Evolutionary conservation across 2,888 invertebrate species (phyloP), one percentile per base, ranked within the genome.

Genomic region (Leptarthrus brevirostris): DNA sequence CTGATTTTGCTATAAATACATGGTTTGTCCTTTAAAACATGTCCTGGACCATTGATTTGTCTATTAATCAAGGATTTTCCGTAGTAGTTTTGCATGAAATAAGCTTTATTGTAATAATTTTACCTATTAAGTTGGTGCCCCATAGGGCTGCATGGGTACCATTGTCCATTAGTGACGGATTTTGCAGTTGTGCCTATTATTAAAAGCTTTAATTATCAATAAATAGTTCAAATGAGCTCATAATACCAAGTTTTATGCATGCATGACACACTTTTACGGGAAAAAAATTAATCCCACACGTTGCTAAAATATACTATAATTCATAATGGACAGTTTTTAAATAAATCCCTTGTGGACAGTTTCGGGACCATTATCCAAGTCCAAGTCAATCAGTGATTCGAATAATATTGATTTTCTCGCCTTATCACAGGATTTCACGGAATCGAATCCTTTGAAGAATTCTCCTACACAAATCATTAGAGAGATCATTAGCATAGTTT

Each of bases 101-200:
- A 40, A 40, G 40, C 40, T 40, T 12, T 3, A 12, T 40, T 40
- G 12, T 12, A 40, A n/a, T 12, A 40, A 40, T 40, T 40, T 40
- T 12, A 12, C 40, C 40, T 40, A 40, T 40, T 40, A 40, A 40
- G 12, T 30, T 30, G 30, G 8, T 40, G 40, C 58, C 5, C 5
- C 10, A 20, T 18, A n/a, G 10, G 26, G 22, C 6, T 3, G 36
- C 58, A 58, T 36, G 36, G 18, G 20, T 58, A 26, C 26, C 30
- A 58, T 18, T 58, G 36, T 20, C 36, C 36, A 20, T 34, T 58
- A 58, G 36, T 58, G 58, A 58, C 58, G 36, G 40, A 58, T 58
- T 58, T 58, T 58, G 36, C 58, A 58, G 58, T 58, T 34, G 58
- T 56, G 40, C 58, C 58, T 58, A 58, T 58, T 58, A 58, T 58